Evolutionary conservation across 2,888 invertebrate genomes (phyloP).

Genomic region (Agrochola macilenta): DNA sequence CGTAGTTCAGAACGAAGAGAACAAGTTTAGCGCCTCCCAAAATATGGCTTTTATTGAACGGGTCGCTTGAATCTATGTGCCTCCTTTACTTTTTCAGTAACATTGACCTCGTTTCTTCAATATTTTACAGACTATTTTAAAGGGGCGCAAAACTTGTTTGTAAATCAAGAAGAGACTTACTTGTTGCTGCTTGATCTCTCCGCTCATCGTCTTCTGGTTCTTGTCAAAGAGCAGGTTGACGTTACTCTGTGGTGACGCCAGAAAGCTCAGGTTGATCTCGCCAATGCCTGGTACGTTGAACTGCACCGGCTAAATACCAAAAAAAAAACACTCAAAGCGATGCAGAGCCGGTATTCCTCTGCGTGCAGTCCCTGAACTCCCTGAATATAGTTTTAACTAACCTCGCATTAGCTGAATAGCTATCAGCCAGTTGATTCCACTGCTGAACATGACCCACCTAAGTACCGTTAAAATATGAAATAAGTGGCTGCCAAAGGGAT

Average conservation of each 20-base stretch:
- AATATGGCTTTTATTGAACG: background rate
- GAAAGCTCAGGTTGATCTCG: constrained; percentile 86
- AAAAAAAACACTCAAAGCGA: constrained; percentile 50
- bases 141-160: constrained; percentile 17
- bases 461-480: background rate
- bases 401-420: constrained; percentile 20
- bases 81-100: background rate
- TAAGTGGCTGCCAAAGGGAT: background rate
- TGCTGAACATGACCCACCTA: constrained; percentile 1
- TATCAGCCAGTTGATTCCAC: constrained; percentile 16
- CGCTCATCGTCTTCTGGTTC: constrained; percentile 83
- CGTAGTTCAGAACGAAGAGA: background rate
- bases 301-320: constrained; percentile 70
- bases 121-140: background rate
- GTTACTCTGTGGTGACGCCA: constrained; percentile 84
- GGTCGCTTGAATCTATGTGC: background rate
- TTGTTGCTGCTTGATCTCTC: constrained; percentile 84
- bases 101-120: background rate
- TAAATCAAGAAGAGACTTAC: constrained; percentile 69
- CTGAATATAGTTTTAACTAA: constrained; percentile 23
- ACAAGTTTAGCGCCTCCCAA: constrained; percentile 6
- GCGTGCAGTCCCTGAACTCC: constrained; percentile 25
- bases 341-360: constrained; percentile 19
- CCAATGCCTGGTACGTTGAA: constrained; percentile 88
- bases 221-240: constrained; percentile 85